Base-by-base conservation (phyloP, 2,113 vertebrate species). In the Polypterus bichir region DNA sequence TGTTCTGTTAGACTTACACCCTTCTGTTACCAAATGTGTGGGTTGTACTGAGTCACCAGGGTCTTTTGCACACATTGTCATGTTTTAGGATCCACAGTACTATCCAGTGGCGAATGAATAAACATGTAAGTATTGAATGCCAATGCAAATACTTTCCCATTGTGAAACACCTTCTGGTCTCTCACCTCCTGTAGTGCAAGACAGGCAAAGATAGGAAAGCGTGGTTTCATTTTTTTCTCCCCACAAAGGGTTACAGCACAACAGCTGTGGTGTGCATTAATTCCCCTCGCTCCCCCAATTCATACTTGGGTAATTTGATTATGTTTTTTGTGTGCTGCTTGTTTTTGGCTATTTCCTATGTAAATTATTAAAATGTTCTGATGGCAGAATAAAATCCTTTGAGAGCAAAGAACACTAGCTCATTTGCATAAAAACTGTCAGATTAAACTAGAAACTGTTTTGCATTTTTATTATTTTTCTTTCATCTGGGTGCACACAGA, bases 401-500 rank as follows among this genome's bases (percentile, higher is more conserved):
- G 62, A 63, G 49, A 9, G 48, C 55, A 11, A 27, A 49, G 54
- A 54, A 52, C 51, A 54, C 59, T 59, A 8, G 10, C 44, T 49
- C 48, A 55, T 83, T 82, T 83, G 67, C 75, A 85, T 83, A 79
- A 79, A 78, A 75, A 77, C 68, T 64, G 72, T 62, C 70, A 77
- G 76, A 76, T 83, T 79, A 76, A 78, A 68, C 60, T 62, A 46
- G 66, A 70, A 71, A 68, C 69, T 78, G 74, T 73, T 83, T 84
- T 75, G 74, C 81, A 82, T 87, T 79, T 79, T 78, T 67, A 79
- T 81, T 76, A 73, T 74, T 75, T 76, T 74, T 6, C 59, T 64
- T 67, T 49, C 64, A 69, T 67, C 63, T 54, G 63, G 65, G 66
- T 46, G 53, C 44, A 9, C 61, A 44, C 54, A 57, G 62, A 60